phyloP scores from a whole-genome alignment of 37 sponge, comb jelly and placozoan species.

The Ianthella basta region DNA sequence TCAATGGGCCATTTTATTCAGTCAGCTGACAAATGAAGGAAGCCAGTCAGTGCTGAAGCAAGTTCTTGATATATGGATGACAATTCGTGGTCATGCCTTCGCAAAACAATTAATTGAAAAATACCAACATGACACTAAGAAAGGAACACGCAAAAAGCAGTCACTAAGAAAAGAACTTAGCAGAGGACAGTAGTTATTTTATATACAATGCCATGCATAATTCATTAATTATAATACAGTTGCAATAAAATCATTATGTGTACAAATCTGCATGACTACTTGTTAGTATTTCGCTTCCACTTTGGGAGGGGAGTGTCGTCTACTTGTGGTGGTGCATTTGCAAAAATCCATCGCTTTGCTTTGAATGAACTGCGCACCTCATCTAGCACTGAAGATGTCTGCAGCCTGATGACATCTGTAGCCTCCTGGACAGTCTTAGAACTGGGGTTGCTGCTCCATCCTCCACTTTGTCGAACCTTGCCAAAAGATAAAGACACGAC shows the following conservation, averaged over 20 bases:
- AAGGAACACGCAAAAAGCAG: background rate
- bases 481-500: constrained; percentile 12
- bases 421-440: background rate
- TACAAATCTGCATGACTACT: too few relatives aligned
- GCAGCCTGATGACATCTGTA: background rate
- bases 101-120: constrained; percentile 1
- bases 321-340: background rate
- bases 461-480: background rate
- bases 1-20: background rate
- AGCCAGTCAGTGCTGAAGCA: background rate
- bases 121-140: background rate
- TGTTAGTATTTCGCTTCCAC: too few relatives aligned
- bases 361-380: background rate
- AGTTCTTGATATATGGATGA: background rate
- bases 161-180: background rate
- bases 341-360: background rate
- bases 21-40: background rate
- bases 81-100: constrained; percentile 4
- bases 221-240: too few relatives aligned
- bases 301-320: too few relatives aligned
- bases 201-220: too few relatives aligned
- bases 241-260: too few relatives aligned
- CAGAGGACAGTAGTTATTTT: background rate
- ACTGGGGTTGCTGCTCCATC: constrained; percentile 7
- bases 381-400: background rate